Conservation (phyloP, 2,113 vertebrate species). For the Mus spicilegus region DNA sequence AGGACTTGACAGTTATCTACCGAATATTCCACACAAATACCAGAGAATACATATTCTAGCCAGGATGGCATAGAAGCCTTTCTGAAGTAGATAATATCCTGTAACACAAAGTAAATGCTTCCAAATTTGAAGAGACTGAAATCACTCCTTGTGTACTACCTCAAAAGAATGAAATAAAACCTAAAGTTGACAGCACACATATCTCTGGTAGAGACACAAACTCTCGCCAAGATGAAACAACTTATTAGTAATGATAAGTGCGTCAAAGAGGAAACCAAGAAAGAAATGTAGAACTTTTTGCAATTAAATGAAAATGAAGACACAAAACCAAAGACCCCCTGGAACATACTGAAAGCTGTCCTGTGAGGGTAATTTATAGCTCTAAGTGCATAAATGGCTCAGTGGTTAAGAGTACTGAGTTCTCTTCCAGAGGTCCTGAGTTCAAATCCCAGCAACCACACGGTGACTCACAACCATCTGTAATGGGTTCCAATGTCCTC, state of each 20-base stretch:
- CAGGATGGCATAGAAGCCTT: neutral
- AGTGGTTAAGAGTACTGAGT: too few species aligned
- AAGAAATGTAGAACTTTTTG: neutral
- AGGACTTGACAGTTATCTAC: neutral
- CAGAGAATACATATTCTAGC: neutral
- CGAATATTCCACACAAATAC: neutral
- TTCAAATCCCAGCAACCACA: too few species aligned
- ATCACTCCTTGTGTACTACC: neutral
- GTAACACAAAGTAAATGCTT: neutral
- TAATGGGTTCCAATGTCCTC: too few species aligned
- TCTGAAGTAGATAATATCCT: neutral
- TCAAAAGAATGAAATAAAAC: neutral
- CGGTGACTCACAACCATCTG: too few species aligned
- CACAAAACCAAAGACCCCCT: neutral
- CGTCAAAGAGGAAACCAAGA: neutral
- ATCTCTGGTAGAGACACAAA: neutral
- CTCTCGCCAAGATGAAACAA: neutral
- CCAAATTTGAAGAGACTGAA: neutral
- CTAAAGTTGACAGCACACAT: neutral
- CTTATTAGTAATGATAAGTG: neutral
- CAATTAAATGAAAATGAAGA: neutral
- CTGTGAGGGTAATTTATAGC: neutral
- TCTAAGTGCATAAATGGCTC: neutral
- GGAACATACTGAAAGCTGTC: neutral
- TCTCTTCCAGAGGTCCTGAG: too few species aligned